Base-by-base conservation (phyloP, 2,113 vertebrate species). In the Grammomys surdaster region DNA sequence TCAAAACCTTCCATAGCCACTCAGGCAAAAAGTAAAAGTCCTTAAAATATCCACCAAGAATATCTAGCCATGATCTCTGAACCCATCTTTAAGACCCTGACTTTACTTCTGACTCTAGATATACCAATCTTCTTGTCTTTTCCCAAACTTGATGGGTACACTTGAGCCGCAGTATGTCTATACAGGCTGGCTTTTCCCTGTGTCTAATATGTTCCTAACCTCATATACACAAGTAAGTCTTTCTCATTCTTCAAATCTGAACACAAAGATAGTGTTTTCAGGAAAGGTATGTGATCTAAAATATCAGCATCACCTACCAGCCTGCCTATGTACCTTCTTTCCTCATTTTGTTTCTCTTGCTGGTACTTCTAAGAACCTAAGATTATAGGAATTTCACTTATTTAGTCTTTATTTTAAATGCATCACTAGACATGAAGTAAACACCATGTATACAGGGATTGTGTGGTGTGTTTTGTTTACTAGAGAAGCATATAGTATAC, bases 21-120 rank as follows among this genome's bases (percentile, higher is more conserved):
- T 92, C 51, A 2, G 16, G 31, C 91, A 94, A 81, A 96, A 94
- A n/a, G 24, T 95, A 72, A 95, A 96, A 72, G 19, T 81, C 33
- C 28, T 82, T 89, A 78, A 94, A 89, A 89, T 93, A 78, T 43
- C 14, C 46, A 93, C 28, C 6, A 96, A 86, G 43, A 70, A 46
- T 26, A 43, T 46, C 31, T 77, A 70, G 10, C 24, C 20, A 77
- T 96, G 75, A 89, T 20, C 22, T 88, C 75, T 78, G 63, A 80
- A n/a, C 54, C 77, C 48, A 95, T 73, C 11, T 86, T 40, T 24
- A 60, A 48, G 33, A 46, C 14, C 54, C 33, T 14, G 70, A 78
- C n/a, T 65, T 36, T 82, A 73, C 54, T 82, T 76, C 46, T 69
- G 36, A 58, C 7, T 75, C 36, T 22, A 46, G 31, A 43, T 60